Percentiles rank a stretch among this genome's conserved stretches.
Evolutionary conservation across 2,888 invertebrate species (phyloP).

Genomic region (Halictus quadricinctus): DNA sequence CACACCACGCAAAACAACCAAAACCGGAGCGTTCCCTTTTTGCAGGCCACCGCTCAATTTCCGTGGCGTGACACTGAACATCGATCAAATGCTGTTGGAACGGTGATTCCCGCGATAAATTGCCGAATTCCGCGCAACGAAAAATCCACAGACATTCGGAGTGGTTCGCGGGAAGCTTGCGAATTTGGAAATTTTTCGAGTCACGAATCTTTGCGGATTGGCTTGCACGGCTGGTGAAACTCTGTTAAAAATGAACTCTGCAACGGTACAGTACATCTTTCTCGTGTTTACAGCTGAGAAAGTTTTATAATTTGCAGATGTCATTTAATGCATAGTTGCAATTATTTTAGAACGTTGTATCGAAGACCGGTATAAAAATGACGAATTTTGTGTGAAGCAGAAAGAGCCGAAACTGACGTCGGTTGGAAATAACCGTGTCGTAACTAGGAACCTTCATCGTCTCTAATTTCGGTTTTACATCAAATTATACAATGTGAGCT

Average conservation of each 20-base stretch:
- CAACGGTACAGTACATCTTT: too few relatives aligned
- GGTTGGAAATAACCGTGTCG: background rate
- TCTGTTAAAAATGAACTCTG: background rate
- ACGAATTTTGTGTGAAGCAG: too few relatives aligned
- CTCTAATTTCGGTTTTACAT: background rate
- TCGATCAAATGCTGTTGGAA: slow-evolving; percentile 29
- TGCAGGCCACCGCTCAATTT: slow-evolving; percentile 23
- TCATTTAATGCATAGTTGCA: too few relatives aligned
- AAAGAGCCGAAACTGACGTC: background rate
- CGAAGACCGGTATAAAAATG: too few relatives aligned
- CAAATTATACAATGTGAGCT: background rate
- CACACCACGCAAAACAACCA: slow-evolving; percentile 12
- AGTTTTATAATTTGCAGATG: too few relatives aligned
- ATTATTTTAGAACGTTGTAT: too few relatives aligned
- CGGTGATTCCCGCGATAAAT: slow-evolving; percentile 42
- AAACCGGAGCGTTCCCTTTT: slow-evolving; percentile 24
- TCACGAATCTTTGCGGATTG: background rate
- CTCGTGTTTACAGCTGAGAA: too few relatives aligned
- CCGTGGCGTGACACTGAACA: slow-evolving; percentile 22
- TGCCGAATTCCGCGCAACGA: slow-evolving; percentile 42
- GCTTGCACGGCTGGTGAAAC: too few relatives aligned
- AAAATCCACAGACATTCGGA: slow-evolving; percentile 16
- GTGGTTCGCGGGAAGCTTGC: background rate
- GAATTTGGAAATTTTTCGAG: background rate
- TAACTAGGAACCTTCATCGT: background rate